Base-by-base conservation (phyloP, 2,888 invertebrate species). In the Apeira syringaria region DNA sequence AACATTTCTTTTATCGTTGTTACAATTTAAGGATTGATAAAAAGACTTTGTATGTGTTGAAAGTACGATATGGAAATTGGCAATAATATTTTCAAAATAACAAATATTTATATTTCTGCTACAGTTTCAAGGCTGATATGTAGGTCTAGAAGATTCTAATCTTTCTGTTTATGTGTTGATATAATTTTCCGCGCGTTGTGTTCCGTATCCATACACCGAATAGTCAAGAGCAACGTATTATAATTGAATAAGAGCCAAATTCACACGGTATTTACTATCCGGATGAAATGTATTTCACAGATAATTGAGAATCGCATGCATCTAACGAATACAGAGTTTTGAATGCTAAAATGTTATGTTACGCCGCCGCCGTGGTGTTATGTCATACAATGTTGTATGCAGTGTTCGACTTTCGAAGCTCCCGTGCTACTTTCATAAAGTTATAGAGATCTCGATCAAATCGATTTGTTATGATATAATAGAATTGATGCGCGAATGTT, bases 331-430 rank as follows among this genome's bases (percentile, higher is more conserved):
- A 15, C 8, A 18, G 2, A 13, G 28, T 40, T 32, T 46, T 27
- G 30, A 15, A 28, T 13, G 17, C 15, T 17, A 31, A n/a, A 38
- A 22, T 29, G 36, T 36, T 29, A 18, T 39, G 34, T 33, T 37
- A 30, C 39, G 26, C 26, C n/a, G n/a, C n/a, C n/a, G 15, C 15
- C 8, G 28, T 28, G 59, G 49, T 44, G 61, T 71, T 68, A 68
- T 64, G 53, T 67, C 61, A 68, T 63, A 17, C 55, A 44, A 9
- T 9, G 37, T 42, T 31, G 12, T 47, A 50, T 53, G 50, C 18
- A 50, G 50, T 42, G 59, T 62, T 45, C 59, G 63, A 65, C 61
- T 71, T 73, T 62, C 64, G 47, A 57, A 50, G 56, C 47, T 56
- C 17, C 30, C 27, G 44, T 8, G 35, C 45, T 25, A 45, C 38